phyloP scores from a whole-genome alignment of 2,113 vertebrate genomes.

The Mormyrus iriodes region DNA sequence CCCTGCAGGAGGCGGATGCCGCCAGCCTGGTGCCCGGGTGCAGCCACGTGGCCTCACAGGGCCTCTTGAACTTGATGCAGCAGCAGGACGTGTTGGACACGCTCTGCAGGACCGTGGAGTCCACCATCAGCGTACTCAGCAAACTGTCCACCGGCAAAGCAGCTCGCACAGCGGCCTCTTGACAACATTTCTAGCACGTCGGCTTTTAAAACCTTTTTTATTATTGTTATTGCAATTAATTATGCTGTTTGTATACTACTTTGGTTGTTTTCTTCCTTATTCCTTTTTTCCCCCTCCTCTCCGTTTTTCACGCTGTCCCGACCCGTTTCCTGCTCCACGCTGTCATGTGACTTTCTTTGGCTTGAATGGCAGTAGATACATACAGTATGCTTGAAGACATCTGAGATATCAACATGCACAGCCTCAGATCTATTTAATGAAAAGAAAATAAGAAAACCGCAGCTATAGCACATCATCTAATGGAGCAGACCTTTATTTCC shows the following conservation, averaged over 20 bases:
- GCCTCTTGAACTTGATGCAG: slow-evolving; percentile 68
- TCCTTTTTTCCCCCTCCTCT: neutral
- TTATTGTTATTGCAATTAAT: slow-evolving; percentile 12
- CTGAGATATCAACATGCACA: slow-evolving; percentile 64
- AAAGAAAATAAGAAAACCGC: slow-evolving; percentile 53
- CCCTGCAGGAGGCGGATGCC: slow-evolving; percentile 68
- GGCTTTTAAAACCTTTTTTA: slow-evolving; percentile 30
- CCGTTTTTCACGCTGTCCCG: slow-evolving; percentile 41
- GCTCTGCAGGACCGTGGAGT: slow-evolving; percentile 93
- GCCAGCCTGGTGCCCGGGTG: slow-evolving; percentile 56
- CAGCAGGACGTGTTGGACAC: slow-evolving; percentile 90
- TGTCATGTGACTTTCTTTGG: slow-evolving; percentile 70
- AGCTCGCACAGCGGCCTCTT: slow-evolving; percentile 81
- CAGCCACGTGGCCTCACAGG: slow-evolving; percentile 70
- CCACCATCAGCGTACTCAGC: slow-evolving; percentile 83
- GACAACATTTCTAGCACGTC: slow-evolving; percentile 78
- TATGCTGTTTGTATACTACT: slow-evolving; percentile 41
- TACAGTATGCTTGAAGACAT: slow-evolving; percentile 59
- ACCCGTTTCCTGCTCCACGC: slow-evolving; percentile 67
- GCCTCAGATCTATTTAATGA: slow-evolving; percentile 42
- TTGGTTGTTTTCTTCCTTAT: slow-evolving; percentile 35
- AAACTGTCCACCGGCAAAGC: slow-evolving; percentile 78
- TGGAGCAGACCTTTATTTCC: slow-evolving; percentile 67
- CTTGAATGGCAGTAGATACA: slow-evolving; percentile 78
- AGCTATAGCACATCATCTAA: slow-evolving; percentile 80